Evolutionary conservation across 2,113 vertebrate genomes (phyloP).

Genomic region (Oxyura jamaicensis): DNA sequence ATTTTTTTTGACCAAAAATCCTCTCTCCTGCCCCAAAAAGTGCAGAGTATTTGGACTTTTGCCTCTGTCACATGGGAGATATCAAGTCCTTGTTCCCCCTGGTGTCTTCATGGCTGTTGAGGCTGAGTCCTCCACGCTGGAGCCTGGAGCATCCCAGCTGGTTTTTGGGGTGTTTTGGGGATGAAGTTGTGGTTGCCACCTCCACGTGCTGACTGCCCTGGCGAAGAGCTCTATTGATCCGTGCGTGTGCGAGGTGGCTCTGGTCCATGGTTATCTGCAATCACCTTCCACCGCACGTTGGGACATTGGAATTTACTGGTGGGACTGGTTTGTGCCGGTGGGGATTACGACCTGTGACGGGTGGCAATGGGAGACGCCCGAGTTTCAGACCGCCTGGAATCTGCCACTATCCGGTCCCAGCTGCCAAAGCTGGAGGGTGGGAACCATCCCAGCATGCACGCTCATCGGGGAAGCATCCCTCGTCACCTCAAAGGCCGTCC

Average conservation of each 20-base stretch:
- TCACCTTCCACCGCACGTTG: neutral
- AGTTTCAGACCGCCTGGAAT: neutral
- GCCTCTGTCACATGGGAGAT: neutral
- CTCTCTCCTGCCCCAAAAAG: neutral
- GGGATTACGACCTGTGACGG: neutral
- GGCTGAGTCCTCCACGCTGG: accelerated
- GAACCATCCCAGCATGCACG: accelerated
- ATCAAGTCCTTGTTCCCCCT: neutral
- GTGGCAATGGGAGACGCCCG: neutral
- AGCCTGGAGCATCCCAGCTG: accelerated
- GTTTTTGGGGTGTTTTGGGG: neutral
- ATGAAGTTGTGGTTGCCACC: neutral
- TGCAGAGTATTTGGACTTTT: neutral
- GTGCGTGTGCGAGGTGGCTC: neutral
- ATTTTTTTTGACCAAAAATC: neutral
- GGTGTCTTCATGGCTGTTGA: neutral
- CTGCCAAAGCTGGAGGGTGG: neutral
- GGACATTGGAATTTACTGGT: neutral
- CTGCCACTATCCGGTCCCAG: neutral
- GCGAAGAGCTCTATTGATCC: accelerated
- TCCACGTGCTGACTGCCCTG: accelerated
- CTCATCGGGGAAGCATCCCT: neutral
- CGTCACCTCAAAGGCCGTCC: neutral
- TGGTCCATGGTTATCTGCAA: neutral
- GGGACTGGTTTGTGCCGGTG: slow-evolving; percentile 10